Base-by-base conservation (phyloP, 1,140 invertebrate genomes). In the Bombus turneri region DNA sequence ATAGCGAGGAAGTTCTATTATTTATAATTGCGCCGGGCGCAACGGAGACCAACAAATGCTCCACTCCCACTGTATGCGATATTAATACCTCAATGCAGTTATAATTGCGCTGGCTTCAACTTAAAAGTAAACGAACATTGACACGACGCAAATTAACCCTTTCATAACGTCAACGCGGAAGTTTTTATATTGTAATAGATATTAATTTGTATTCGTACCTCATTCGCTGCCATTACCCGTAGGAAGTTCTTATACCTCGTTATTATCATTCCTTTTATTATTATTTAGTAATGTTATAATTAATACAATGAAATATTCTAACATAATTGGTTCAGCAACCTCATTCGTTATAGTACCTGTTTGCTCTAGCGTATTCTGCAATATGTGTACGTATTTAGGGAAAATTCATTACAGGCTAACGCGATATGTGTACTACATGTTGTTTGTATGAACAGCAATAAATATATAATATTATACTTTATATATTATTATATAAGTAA, bases 1-100 rank as follows among this genome's bases (percentile, higher is more conserved):
- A 47, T 64, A 77, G 69, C 37, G 77, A 74, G 78, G 62, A 89
- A 78, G 87, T 88, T 89, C 87, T 81, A 89, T 89, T 89, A 89
- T 89, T 89, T 89, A 88, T 88, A 84, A 86, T 69, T 76, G 53
- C 87, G 68, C 43, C 59, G 41, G 28, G 28, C 43, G 78, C 66
- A 82, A 88, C 77, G 66, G 59, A 71, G 80, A 57, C 43, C 87
- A 59, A 80, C 86, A 83, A 53, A 73, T 66, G 77, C 64, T 39
- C 15, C 53, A 64, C 66, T 72, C 59, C 39, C 31, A 4, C 39
- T 62, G 66, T 85, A 88, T 66, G 62, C 73, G 78, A 86, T 86
- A 88, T 78, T 86, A 89, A 89, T 86, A 69, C 62, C 87, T 47
- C 59, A 28, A 66, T 79, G 62, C 43, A 81, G 68, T 76, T 86